Conservation (phyloP, 2,797 vertebrate species). For the Crenichthys baileyi region DNA sequence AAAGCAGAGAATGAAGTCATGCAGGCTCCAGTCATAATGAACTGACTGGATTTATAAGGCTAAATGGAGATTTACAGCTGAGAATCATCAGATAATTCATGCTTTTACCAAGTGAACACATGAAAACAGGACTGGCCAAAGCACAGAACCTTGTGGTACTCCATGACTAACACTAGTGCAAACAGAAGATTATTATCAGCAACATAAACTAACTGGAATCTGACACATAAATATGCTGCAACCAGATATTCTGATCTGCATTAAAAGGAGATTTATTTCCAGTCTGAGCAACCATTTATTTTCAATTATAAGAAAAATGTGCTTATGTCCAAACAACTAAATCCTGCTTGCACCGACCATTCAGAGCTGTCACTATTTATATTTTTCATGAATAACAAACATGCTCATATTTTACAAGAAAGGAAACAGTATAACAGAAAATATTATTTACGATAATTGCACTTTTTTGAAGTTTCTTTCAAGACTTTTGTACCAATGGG, state of each 20-base stretch:
- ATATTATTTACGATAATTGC: not conserved
- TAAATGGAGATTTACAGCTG: not conserved
- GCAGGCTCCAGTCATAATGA: not conserved
- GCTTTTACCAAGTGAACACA: not conserved
- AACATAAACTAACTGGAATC: not conserved
- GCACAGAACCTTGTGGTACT: not conserved
- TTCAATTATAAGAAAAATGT: not conserved
- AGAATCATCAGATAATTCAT: not conserved
- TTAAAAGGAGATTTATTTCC: not conserved
- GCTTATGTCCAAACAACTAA: not conserved
- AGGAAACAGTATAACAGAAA: not conserved
- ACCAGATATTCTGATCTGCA: not conserved
- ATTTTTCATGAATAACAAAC: not conserved
- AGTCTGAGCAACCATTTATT: not conserved
- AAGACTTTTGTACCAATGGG: not conserved
- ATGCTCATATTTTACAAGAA: not conserved
- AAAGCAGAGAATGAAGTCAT: not conserved
- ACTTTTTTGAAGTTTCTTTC: not conserved
- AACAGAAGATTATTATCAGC: not conserved
- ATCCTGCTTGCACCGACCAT: not conserved
- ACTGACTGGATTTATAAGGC: not conserved
- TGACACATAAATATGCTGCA: not conserved
- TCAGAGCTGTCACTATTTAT: not conserved
- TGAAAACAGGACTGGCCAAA: not conserved
- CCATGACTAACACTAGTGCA: not conserved